Percentiles rank a stretch among this genome's conserved stretches.
Conservation (phyloP, 1,140 invertebrate genomes). For the Cryptotermes secundus region DNA sequence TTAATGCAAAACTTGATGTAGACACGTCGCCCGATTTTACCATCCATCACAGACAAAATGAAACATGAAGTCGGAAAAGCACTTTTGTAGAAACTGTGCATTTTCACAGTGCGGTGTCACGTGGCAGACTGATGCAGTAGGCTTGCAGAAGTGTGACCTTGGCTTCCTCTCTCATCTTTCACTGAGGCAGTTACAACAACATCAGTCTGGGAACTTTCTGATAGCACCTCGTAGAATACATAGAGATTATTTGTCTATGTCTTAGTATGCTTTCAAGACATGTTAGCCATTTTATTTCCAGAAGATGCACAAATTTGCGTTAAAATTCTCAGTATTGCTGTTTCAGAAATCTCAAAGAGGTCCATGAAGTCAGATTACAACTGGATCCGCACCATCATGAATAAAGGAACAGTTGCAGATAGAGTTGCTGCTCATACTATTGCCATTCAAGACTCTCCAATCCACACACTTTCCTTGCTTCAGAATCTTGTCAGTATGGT, state of each 20-base stretch:
- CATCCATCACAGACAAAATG: too few relatives aligned
- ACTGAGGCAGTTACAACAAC: too few relatives aligned
- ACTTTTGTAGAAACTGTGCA: too few relatives aligned
- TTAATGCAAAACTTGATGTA: too few relatives aligned
- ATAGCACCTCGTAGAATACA: too few relatives aligned
- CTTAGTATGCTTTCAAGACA: background rate
- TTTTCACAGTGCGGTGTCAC: too few relatives aligned
- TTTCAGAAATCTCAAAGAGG: background rate
- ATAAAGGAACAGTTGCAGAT: constrained; percentile 79
- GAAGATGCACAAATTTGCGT: background rate
- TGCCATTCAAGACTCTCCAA: constrained; percentile 79
- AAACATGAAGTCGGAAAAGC: too few relatives aligned
- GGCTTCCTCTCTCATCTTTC: too few relatives aligned
- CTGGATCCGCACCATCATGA: constrained; percentile 80
- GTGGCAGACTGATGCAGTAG: too few relatives aligned
- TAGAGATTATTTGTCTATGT: background rate
- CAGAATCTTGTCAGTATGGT: constrained; percentile 74
- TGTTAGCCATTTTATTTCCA: background rate
- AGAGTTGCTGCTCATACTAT: constrained; percentile 83
- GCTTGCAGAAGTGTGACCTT: too few relatives aligned
- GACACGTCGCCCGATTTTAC: too few relatives aligned
- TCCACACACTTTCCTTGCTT: constrained; percentile 73
- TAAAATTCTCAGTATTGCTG: background rate
- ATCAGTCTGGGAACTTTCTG: too few relatives aligned
- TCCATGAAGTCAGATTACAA: constrained; percentile 44